These are phyloP conservation scores for Halocaridina rubra DNA, from an alignment of 2,888 invertebrate species.

Conservation along the genomic window DNA sequence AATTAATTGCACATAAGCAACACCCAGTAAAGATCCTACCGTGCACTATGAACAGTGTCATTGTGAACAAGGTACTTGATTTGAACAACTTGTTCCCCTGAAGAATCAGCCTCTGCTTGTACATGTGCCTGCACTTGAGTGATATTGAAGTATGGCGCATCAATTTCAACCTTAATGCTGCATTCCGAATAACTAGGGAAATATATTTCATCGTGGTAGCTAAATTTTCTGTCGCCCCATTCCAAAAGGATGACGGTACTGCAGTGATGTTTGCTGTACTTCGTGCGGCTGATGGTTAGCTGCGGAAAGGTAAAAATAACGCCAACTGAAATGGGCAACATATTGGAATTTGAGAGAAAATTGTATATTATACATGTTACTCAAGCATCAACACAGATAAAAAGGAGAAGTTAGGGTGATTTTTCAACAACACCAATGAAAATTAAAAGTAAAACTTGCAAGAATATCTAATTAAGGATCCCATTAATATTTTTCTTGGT, in stretches of 20 bases:
- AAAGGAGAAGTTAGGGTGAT: too few relatives aligned
- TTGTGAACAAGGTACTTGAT: constrained; percentile 2
- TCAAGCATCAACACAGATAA: too few relatives aligned
- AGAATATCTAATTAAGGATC: too few relatives aligned
- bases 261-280: constrained; percentile 26
- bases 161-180: constrained; percentile 12
- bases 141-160: constrained; percentile 26
- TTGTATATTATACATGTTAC: too few relatives aligned
- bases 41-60: constrained; percentile 33
- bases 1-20: not conserved
- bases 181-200: constrained; percentile 15
- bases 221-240: constrained; percentile 31
- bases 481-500: too few relatives aligned
- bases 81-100: constrained; percentile 12
- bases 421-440: too few relatives aligned
- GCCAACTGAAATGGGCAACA: too few relatives aligned
- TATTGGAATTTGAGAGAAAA: too few relatives aligned
- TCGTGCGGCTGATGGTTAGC: constrained; percentile 31
- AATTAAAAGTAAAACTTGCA: too few relatives aligned
- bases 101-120: constrained; percentile 1
- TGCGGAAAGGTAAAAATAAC: not conserved
- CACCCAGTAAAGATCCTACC: not conserved
- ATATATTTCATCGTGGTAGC: constrained; percentile 37
- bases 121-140: not conserved
- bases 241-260: constrained; percentile 14